Evolutionary conservation across 2,888 invertebrate genomes (phyloP).

Genomic region (Falcaria lacertinaria): DNA sequence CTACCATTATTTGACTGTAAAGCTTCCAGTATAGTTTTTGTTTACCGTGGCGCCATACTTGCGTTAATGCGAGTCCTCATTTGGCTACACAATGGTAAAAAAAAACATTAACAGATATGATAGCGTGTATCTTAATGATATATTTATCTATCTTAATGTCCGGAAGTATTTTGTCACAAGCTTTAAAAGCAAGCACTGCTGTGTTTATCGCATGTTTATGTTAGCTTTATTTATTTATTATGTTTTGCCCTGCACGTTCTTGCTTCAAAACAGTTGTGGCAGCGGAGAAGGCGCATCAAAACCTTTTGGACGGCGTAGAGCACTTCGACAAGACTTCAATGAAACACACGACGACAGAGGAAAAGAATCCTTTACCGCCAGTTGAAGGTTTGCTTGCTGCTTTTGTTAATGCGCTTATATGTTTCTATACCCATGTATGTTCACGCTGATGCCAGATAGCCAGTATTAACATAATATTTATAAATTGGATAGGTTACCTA

Average conservation of each 20-base stretch:
- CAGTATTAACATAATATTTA: too few relatives aligned
- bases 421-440: conserved; percentile 4
- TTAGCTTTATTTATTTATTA: conserved; percentile 32
- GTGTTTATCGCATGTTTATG: conserved; percentile 3
- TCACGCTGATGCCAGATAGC: conserved; percentile 4
- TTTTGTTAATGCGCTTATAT: conserved; percentile 30
- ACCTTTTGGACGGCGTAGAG: conserved; percentile 85
- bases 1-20: too few relatives aligned
- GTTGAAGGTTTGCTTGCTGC: conserved; percentile 81
- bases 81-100: too few relatives aligned
- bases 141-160: neutral
- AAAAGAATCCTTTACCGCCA: conserved; percentile 87
- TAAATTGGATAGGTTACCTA: too few relatives aligned
- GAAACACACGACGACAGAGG: conserved; percentile 86
- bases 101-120: too few relatives aligned
- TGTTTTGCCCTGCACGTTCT: conserved; percentile 56
- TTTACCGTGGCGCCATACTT: neutral
- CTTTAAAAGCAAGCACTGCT: neutral
- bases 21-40: too few relatives aligned
- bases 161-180: neutral
- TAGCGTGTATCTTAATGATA: too few relatives aligned
- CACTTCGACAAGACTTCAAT: conserved; percentile 85
- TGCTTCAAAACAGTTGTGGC: conserved; percentile 82
- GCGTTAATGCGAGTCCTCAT: too few relatives aligned
- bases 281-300: conserved; percentile 86